These are phyloP conservation scores for Planiliza haematocheilus DNA, from an alignment of 2,113 vertebrate genomes.

Conservation along the genomic window DNA sequence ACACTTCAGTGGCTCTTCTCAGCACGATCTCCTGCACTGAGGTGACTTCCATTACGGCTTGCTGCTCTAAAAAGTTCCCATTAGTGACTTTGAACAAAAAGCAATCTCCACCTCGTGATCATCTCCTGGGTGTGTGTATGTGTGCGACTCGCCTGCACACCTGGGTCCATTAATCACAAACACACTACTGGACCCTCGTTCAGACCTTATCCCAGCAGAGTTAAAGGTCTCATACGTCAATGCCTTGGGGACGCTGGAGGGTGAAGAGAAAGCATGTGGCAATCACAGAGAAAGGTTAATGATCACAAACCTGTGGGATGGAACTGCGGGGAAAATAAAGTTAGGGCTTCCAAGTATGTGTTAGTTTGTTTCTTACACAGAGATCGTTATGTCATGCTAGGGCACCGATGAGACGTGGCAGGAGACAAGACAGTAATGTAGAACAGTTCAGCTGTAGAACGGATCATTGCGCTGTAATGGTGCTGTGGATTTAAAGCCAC, in stretches of 20 bases:
- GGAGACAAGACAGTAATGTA: too few species aligned
- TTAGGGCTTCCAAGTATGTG: too few species aligned
- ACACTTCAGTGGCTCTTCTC: not conserved
- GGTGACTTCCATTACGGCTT: conserved; percentile 19
- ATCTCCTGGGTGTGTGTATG: not conserved
- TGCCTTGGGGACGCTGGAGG: not conserved
- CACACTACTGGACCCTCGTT: conserved; percentile 16
- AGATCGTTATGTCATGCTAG: not conserved
- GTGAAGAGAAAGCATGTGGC: not conserved
- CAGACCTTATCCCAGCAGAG: conserved; percentile 19
- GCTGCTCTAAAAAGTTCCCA: conserved; percentile 26
- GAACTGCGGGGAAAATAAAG: not conserved
- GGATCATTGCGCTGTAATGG: not conserved
- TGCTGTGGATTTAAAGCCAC: not conserved
- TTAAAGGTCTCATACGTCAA: conserved; percentile 37
- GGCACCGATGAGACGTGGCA: not conserved
- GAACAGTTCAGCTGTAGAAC: not conserved
- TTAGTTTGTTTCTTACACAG: too few species aligned
- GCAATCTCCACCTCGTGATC: conserved; percentile 40
- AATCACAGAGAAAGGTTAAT: not conserved
- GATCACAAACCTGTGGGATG: too few species aligned
- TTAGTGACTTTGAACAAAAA: conserved; percentile 41
- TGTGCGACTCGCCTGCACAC: conserved; percentile 1
- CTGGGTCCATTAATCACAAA: conserved; percentile 46
- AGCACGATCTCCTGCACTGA: not conserved